Evolutionary conservation across 2,797 vertebrate species (phyloP), one percentile per base, ranked within the genome.

Genomic region (Neosalanx taihuensis): DNA sequence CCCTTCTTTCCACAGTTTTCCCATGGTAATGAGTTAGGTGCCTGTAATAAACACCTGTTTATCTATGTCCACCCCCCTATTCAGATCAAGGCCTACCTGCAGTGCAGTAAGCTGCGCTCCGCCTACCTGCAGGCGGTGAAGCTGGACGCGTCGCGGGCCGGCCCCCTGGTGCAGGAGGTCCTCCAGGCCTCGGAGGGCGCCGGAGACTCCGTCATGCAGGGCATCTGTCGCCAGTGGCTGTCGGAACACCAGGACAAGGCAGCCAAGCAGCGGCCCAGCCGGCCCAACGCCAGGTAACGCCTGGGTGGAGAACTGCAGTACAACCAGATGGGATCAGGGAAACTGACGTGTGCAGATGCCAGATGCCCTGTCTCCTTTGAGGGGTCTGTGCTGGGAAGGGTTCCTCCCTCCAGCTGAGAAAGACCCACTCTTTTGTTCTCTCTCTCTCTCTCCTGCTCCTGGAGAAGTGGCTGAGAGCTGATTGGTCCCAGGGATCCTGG

Each of bases 141-240:
- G 85, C 94, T 96, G 86, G 95, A 98, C 64, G 76, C 89, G 1
- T 73, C 84, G 0, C 89, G 90, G 2, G 96, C 97, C 0, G 77
- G 93, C 3, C 92, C 91, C 9, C 79, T 96, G 0, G 94, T 99
- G 5, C 95, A 94, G 89, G 94, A 94, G 0, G 96, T 99, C 69
- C 90, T 93, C 1, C 94, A 92, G 85, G 93, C 94, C 0, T 96
- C 98, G 0, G 91, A 94, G 83, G 90, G 74, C 76, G 90, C 91
- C 0, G 90, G 93, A 5, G 97, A 99, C 66, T 90, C 93, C 0
- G 90, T 98, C 4, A 97, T 99, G 84, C 93, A 92, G 73, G 93
- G 96, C 56, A 99, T 99, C 87, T 99, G 97, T 62, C 78, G 91
- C 63, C 97, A 98, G 82, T 99, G 98, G 98, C 94, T 99, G 71